Percentiles rank a stretch among this genome's conserved stretches.
These are phyloP conservation scores for Bryconaethiops microstoma DNA, from an alignment of 2,797 vertebrate species.

Conservation along the genomic window DNA sequence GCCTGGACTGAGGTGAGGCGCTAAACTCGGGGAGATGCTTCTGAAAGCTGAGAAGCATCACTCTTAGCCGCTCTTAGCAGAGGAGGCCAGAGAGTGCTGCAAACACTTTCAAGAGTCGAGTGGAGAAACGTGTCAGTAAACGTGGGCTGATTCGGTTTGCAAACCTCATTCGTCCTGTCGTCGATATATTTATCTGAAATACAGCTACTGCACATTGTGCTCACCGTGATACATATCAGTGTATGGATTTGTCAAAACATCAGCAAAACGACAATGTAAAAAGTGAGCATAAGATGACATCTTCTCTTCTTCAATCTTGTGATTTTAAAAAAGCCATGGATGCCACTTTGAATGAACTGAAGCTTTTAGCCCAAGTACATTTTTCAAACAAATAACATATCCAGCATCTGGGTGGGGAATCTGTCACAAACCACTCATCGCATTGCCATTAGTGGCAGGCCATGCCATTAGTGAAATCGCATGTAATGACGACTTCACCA, in stretches of 20 bases:
- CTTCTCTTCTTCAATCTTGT: not conserved
- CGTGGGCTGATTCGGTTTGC: slow-evolving; percentile 21
- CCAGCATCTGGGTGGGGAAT: not conserved
- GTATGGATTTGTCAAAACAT: not conserved
- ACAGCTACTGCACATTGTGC: slow-evolving; percentile 16
- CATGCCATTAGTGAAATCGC: not conserved
- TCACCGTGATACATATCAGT: slow-evolving; percentile 16
- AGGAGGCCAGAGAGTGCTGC: not conserved
- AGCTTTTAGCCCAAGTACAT: slow-evolving; percentile 2
- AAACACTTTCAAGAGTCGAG: not conserved
- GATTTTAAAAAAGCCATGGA: not conserved
- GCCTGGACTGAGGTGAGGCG: slow-evolving; percentile 15
- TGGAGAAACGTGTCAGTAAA: slow-evolving; percentile 1
- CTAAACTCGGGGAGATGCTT: slow-evolving; percentile 21
- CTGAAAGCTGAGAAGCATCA: slow-evolving; percentile 5
- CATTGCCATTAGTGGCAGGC: not conserved
- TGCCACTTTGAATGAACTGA: not conserved
- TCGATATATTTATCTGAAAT: slow-evolving; percentile 24
- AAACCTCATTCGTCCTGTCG: slow-evolving; percentile 5
- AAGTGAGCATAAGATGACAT: not conserved
- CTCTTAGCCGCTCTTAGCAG: not conserved
- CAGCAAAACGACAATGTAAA: not conserved
- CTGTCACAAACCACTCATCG: not conserved
- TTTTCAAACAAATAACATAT: not conserved
- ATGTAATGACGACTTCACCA: not conserved